Percentiles rank a stretch among this genome's conserved stretches.
These are phyloP conservation scores for Drosophila melanosoma DNA, from an alignment of 2,888 invertebrate species.

Conservation along the genomic window DNA sequence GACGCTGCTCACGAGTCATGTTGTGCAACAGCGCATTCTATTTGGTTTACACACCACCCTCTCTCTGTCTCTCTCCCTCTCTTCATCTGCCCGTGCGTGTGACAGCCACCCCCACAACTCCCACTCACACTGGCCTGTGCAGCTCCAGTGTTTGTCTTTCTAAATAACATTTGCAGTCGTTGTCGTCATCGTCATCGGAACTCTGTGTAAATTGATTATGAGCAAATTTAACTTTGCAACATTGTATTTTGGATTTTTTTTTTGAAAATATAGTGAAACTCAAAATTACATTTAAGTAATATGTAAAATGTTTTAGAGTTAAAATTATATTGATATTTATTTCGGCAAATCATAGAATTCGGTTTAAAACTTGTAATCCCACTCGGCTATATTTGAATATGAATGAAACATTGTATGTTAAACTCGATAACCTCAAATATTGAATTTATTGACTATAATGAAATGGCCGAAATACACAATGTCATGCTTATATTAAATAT, in stretches of 20 bases:
- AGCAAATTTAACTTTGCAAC: neutral
- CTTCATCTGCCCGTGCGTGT: neutral
- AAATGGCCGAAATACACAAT: neutral
- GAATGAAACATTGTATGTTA: neutral
- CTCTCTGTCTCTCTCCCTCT: constrained; percentile 9
- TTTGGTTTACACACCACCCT: constrained; percentile 54
- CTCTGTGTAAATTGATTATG: constrained; percentile 1
- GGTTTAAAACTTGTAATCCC: neutral
- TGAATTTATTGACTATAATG: neutral
- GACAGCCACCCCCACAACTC: constrained; percentile 4
- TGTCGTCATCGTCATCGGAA: constrained; percentile 42
- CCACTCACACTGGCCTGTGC: constrained; percentile 8
- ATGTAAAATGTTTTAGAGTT: neutral
- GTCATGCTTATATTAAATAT: neutral
- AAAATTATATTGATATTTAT: neutral
- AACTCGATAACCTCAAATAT: neutral
- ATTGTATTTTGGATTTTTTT: constrained; percentile 15
- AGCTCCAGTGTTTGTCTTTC: constrained; percentile 16
- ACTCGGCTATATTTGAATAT: neutral
- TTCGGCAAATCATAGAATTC: neutral
- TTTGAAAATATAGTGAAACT: neutral
- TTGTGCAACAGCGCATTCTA: constrained; percentile 48
- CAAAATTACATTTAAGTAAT: neutral
- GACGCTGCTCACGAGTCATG: constrained; percentile 26
- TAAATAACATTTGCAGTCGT: constrained; percentile 36